A percentile compares a stretch with the other conserved stretches of the same genome.
phyloP scores from a whole-genome alignment of 2,797 vertebrate species.

The Mionectes olivaceus region DNA sequence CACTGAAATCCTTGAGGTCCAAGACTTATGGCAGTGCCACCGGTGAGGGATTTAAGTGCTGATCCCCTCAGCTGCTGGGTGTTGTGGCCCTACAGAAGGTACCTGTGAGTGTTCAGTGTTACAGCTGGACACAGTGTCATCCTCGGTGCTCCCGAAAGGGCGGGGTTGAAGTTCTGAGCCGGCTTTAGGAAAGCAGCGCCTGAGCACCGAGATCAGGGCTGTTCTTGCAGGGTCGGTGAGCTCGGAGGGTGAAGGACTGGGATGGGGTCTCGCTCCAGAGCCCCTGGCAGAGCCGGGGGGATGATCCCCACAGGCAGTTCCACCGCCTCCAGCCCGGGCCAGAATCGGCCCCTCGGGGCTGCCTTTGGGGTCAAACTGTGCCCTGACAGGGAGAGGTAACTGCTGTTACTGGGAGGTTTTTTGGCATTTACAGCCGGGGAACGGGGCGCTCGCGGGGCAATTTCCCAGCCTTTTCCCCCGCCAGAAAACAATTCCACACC shows the following conservation, averaged over 20 bases:
- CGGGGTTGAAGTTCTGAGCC: accelerated
- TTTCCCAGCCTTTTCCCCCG: neutral
- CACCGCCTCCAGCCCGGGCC: accelerated
- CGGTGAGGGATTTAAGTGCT: accelerated
- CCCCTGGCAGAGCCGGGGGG: neutral
- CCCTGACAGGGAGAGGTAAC: too few relatives aligned
- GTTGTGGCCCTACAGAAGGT: accelerated
- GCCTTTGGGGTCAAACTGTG: accelerated
- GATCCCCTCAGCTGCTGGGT: neutral
- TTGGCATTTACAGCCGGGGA: neutral
- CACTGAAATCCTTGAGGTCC: neutral
- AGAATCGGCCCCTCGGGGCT: accelerated
- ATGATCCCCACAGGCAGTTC: accelerated
- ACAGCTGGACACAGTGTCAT: accelerated
- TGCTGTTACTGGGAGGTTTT: neutral
- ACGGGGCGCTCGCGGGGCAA: accelerated
- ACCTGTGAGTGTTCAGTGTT: accelerated
- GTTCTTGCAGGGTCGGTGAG: accelerated
- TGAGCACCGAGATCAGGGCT: accelerated
- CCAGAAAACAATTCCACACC: neutral
- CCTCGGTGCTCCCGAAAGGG: accelerated
- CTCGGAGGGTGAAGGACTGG: accelerated
- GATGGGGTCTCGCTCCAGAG: neutral
- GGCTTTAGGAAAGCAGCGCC: accelerated
- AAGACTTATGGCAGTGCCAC: accelerated